Percentiles rank a stretch among this genome's conserved stretches.
Evolutionary conservation across 2,888 invertebrate genomes (phyloP).

Genomic region (Limenitis camilla): DNA sequence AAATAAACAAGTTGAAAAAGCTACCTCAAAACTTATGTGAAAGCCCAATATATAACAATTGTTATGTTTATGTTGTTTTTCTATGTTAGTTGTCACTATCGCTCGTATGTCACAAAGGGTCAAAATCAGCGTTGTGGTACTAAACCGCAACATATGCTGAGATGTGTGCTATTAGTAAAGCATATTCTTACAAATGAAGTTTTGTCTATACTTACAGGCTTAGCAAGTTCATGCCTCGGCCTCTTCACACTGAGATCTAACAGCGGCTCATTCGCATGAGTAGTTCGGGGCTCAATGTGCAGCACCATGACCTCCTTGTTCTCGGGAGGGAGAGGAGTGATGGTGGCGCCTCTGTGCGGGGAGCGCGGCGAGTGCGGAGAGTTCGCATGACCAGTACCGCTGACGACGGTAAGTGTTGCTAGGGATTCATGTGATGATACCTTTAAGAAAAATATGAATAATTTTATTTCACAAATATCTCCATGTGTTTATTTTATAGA

Average conservation of each 20-base stretch:
- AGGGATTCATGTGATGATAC: slow-evolving; percentile 65
- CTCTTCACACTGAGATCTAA: slow-evolving; percentile 86
- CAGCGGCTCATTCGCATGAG: slow-evolving; percentile 67
- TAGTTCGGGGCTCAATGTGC: slow-evolving; percentile 66
- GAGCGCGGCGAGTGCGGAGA: slow-evolving; percentile 45
- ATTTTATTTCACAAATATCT: too few species aligned
- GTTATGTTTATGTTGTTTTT: too few species aligned
- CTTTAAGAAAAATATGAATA: slow-evolving; percentile 28
- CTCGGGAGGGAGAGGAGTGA: slow-evolving; percentile 79
- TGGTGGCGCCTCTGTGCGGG: slow-evolving; percentile 68
- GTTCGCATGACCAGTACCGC: slow-evolving; percentile 41
- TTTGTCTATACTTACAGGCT: slow-evolving; percentile 36
- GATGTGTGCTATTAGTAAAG: too few species aligned
- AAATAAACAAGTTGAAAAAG: too few species aligned
- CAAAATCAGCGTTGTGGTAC: too few species aligned
- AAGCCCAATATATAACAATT: too few species aligned
- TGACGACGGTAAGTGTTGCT: slow-evolving; percentile 82
- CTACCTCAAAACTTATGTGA: too few species aligned
- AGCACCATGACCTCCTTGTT: slow-evolving; percentile 77
- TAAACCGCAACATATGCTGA: background rate
- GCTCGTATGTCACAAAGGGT: too few species aligned
- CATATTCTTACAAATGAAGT: too few species aligned
- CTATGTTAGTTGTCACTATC: too few species aligned
- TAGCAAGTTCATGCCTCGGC: slow-evolving; percentile 58
- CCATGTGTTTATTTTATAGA: too few species aligned